These are phyloP conservation scores for Pimpla rufipes DNA, from an alignment of 2,888 invertebrate species.

Conservation along the genomic window DNA sequence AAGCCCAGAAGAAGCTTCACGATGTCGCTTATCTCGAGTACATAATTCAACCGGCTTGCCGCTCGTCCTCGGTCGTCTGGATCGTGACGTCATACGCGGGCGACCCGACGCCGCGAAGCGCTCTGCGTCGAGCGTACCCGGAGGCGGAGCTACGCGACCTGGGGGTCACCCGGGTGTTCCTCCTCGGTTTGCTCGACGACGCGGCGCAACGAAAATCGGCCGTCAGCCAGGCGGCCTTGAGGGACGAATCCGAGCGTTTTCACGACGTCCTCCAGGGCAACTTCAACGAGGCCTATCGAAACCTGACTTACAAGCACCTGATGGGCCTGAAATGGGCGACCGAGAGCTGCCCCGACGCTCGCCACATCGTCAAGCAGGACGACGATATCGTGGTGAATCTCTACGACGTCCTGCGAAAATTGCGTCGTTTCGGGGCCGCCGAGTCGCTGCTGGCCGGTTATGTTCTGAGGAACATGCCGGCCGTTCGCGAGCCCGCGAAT, in stretches of 20 bases:
- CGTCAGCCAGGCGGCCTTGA: constrained; percentile 87
- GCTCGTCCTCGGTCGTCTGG: constrained; percentile 74
- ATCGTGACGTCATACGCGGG: constrained; percentile 93
- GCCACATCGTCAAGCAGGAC: constrained; percentile 92
- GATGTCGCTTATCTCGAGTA: constrained; percentile 69
- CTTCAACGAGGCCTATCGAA: constrained; percentile 92
- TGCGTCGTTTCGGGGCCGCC: constrained; percentile 37
- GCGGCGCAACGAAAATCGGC: constrained; percentile 81
- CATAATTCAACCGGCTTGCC: constrained; percentile 70
- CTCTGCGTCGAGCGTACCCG: constrained; percentile 90
- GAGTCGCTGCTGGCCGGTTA: constrained; percentile 86
- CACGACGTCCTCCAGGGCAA: constrained; percentile 92
- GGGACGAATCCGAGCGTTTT: constrained; percentile 88
- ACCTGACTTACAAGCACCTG: constrained; percentile 93
- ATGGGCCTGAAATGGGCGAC: constrained; percentile 93
- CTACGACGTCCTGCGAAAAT: constrained; percentile 85
- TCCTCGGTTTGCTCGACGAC: constrained; percentile 89
- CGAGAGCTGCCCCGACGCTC: constrained; percentile 87
- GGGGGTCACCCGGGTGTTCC: constrained; percentile 89
- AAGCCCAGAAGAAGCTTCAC: constrained; percentile 54
- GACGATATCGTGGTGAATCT: constrained; percentile 93
- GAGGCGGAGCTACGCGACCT: constrained; percentile 87
- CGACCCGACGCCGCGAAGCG: constrained; percentile 90
- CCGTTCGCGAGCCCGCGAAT: constrained; percentile 89
- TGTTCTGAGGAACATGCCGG: constrained; percentile 88